Base-by-base conservation (phyloP, 2,113 vertebrate genomes). In the Pipra filicauda region DNA sequence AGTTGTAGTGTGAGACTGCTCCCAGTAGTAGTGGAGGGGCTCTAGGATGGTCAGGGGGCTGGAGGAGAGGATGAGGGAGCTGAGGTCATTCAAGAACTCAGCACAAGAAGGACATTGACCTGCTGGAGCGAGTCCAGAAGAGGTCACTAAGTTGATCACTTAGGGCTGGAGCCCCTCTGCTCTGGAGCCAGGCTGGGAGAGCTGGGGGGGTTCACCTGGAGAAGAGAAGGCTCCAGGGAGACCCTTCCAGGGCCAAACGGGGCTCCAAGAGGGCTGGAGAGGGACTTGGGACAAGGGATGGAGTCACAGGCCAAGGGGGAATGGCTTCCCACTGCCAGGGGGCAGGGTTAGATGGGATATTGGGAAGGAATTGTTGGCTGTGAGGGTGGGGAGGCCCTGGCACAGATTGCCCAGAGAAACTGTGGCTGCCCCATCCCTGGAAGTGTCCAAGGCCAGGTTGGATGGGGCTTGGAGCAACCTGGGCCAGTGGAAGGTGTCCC, bases 401-500 rank as follows among this genome's bases (percentile, higher is more conserved):
- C 66, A 26, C 58, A 88, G 75, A 67, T 37, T 80, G 30, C 26
- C 35, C 67, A 65, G 67, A 72, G 75, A 0, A 80, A 67, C 66
- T 88, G 75, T 15, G 58, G 41, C 66, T 72, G 66, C 7, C 57
- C 30, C 58, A 64, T 65, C 85, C n/a, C 49, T 88, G 67, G 43
- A 0, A 57, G 17, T 57, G 66, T 0, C 49, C 49, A 65, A 80
- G 49, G 17, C 35, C 51, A 49, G 14, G 58, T 0, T 65, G 57
- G 57, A 9, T 0, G 0, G n/a, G 41, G 16, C 7, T 79, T 22
- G 51, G 35, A 73, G 26, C 9, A 43, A 0, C 17, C 15, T 73
- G 86, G 67, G 22, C 0, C 0, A 3, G 67, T 27, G 43, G 9
- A 1, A 49, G 17, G 7, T 57, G 30, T 64, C 23, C 15, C 41